Base-by-base conservation (phyloP, 1,140 invertebrate species). In the Ooceraea biroi region DNA sequence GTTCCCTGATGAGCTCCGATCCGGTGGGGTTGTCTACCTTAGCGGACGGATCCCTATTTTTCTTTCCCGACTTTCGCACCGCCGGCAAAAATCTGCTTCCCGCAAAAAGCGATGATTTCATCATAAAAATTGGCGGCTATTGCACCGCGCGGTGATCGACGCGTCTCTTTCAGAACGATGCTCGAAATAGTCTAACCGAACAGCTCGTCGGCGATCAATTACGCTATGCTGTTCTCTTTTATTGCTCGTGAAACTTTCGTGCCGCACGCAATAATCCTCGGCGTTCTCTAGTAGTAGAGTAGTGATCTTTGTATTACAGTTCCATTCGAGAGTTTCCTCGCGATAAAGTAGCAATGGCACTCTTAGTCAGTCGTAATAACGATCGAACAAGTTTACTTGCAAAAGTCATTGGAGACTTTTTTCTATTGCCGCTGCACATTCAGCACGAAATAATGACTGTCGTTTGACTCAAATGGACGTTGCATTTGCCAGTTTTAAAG, bases 1-100 rank as follows among this genome's bases (percentile, higher is more conserved):
- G 30, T 48, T 66, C 41, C 22, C 41, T 61, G 68, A 89, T 66
- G 84, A 86, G 60, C 68, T 25, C 11, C 55, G 60, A 77, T 83
- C 55, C 36, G 19, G 14, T 11, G 10, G 17, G 25, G 17, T 22
- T 44, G 36, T 57, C 63, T 48, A n/a, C 44, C 41, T 30, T n/a
- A 27, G 50, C 63, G 12, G 30, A 11, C 14, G 17, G 44, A 41
- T 60, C 22, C 22, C 44, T 25, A 36, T 30, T 19, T 58, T 25
- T 19, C 52, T 36, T 19, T 17, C 36, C 5, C 22, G 22, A 44
- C 12, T 57, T 71, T 44, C n/a, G 19, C 11, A 63, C 58, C 19
- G 55, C 30, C 57, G 11, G 0, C 14, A 27, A 82, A 82, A 82
- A 61, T 30, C 11, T 14, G 50, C 17, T 12, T 58, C 36, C 17